Percentiles rank a stretch among this genome's conserved stretches.
phyloP scores from a whole-genome alignment of 2,113 vertebrate species.

The Caretta caretta region DNA sequence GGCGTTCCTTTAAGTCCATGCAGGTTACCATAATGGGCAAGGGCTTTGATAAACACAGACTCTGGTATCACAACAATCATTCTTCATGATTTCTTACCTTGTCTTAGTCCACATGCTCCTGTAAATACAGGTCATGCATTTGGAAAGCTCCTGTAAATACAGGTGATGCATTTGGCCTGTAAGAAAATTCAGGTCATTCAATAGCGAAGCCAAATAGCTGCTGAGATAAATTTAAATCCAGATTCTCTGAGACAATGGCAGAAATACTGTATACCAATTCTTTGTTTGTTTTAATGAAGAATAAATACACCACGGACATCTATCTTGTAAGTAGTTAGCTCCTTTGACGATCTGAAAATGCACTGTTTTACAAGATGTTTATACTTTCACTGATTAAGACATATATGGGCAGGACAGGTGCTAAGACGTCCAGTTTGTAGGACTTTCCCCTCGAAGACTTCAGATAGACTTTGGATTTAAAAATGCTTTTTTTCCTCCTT shows the following conservation, averaged over 20 bases:
- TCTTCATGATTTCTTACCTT: background rate
- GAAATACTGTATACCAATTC: background rate
- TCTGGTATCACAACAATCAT: background rate
- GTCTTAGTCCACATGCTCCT: background rate
- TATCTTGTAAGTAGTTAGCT: background rate
- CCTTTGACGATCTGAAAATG: background rate
- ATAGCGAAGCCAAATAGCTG: background rate
- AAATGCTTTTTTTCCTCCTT: background rate
- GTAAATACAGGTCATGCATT: background rate
- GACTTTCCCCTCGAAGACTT: background rate
- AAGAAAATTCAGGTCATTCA: slow-evolving; percentile 16
- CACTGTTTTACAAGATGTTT: background rate
- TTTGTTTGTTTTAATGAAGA: background rate
- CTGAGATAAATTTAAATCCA: background rate
- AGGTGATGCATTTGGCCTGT: background rate
- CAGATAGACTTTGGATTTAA: background rate
- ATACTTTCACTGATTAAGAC: background rate
- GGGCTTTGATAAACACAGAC: background rate
- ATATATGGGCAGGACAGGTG: background rate
- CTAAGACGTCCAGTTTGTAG: background rate
- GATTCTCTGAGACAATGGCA: background rate
- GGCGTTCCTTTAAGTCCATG: background rate
- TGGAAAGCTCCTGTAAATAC: background rate
- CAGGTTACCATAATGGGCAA: background rate
- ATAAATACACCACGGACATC: background rate